Evolutionary conservation across 2,888 invertebrate genomes (phyloP).

Genomic region (Yponomeuta plumbellus): DNA sequence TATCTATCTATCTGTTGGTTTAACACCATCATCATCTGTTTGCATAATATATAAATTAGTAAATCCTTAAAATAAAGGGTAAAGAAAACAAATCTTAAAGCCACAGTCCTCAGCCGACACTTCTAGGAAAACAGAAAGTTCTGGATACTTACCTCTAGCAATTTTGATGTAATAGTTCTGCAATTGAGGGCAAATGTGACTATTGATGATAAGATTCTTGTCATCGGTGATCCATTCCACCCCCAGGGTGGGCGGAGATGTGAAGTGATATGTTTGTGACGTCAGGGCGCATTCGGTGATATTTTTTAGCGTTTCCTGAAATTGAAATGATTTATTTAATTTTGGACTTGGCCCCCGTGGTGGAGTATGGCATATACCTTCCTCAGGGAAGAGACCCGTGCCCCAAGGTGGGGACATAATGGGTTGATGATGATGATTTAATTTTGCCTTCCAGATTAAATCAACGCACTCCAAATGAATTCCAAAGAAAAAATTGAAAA

Average conservation of each 20-base stretch:
- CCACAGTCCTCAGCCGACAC: neutral
- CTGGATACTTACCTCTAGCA: conserved; percentile 52
- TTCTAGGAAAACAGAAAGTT: neutral
- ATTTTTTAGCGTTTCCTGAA: conserved; percentile 58
- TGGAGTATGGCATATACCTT: too few relatives aligned
- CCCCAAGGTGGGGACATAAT: too few relatives aligned
- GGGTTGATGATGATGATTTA: too few relatives aligned
- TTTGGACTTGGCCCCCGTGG: too few relatives aligned
- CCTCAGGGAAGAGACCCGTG: too few relatives aligned
- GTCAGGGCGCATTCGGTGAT: conserved; percentile 56
- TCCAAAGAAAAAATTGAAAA: neutral
- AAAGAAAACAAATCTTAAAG: too few relatives aligned
- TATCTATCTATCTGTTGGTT: too few relatives aligned
- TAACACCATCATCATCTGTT: too few relatives aligned
- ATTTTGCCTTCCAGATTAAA: neutral
- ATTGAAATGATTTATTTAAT: conserved; percentile 15
- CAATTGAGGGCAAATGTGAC: conserved; percentile 55
- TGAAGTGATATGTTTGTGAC: conserved; percentile 52
- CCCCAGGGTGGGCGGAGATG: conserved; percentile 54
- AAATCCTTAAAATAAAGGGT: too few relatives aligned
- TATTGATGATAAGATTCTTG: conserved; percentile 51
- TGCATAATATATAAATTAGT: too few relatives aligned
- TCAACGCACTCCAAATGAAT: too few relatives aligned
- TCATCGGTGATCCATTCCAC: conserved; percentile 72
- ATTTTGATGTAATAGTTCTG: conserved; percentile 71